A percentile compares a stretch with the other conserved stretches of the same genome.
Conservation (phyloP, 2,113 vertebrate genomes). For the Salvelinus alpinus region DNA sequence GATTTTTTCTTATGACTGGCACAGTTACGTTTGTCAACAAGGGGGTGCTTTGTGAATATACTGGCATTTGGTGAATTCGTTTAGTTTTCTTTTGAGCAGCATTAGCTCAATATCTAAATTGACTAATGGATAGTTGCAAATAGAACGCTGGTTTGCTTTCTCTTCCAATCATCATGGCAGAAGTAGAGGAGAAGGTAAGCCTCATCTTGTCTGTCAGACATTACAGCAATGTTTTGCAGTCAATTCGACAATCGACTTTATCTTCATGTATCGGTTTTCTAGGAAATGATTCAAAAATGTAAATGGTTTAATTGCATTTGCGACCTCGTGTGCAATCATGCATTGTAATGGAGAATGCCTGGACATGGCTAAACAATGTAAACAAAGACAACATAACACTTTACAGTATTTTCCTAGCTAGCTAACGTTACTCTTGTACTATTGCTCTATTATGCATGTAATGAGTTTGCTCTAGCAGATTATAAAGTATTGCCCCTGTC, state of each 20-base stretch:
- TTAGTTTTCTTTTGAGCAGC: neutral
- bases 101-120: neutral
- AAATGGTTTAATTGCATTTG: too few species aligned
- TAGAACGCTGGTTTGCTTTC: neutral
- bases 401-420: too few species aligned
- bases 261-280: too few species aligned
- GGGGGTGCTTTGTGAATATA: slow-evolving; percentile 1
- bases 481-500: too few species aligned
- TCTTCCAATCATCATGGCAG: slow-evolving; percentile 78
- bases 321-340: too few species aligned
- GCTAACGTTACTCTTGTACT: too few species aligned
- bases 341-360: too few species aligned
- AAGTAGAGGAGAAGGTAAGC: slow-evolving; percentile 83
- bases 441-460: too few species aligned
- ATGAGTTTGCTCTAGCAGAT: too few species aligned
- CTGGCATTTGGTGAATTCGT: neutral
- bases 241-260: neutral
- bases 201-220: neutral
- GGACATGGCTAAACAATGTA: too few species aligned
- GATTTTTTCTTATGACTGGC: slow-evolving; percentile 58
- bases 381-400: too few species aligned
- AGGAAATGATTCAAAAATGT: too few species aligned
- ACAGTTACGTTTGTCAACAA: slow-evolving; percentile 36
- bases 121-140: neutral
- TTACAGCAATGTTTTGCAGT: neutral